Base-by-base conservation (phyloP, 2,888 invertebrate species). In the Agrotis exclamationis region DNA sequence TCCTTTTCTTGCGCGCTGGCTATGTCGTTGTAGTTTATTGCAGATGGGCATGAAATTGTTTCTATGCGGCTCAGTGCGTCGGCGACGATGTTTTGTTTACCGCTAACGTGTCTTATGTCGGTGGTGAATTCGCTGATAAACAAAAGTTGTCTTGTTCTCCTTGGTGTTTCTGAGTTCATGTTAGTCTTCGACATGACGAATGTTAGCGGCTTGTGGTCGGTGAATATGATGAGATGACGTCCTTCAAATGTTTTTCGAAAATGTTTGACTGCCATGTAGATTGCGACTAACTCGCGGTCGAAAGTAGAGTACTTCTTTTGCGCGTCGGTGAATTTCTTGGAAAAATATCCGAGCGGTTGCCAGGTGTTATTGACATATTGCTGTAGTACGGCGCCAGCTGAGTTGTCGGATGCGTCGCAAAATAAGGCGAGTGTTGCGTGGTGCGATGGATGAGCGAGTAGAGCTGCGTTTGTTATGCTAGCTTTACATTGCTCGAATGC, bases 11-110 rank as follows among this genome's bases (percentile, higher is more conserved):
- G 50, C 20, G 58, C 45, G 45, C 44, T 59, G 14, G 45, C 58
- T 47, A 59, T 59, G 22, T 59, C 58, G 5, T 45, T 47, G 45
- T 14, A 59, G 24, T 59, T 24, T 16, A 59, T 22, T 6, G 58
- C 1, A 3, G 58, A 47, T 59, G 58, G 58, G 45, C 58, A 59
- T 7, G 58, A 59, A 3, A 59, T 59, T 16, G 58, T 24, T 59
- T 47, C 45, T 5, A 59, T 58, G 58, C 58, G 58, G 45, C 22
- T 58, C 22, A 58, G 45, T 58, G 50, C 24, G 48, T 62, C 62
- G 50, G 62, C 50, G 62, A 62, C 62, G 50, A 62, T 50, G 33
- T 62, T 62, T 33, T 62, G 62, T 62, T 62, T 50, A 62, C 62
- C 62, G 50, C 62, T 62, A 4, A 62, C 50, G 48, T 50, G 50